Base-by-base conservation (phyloP, 2,888 invertebrate genomes). In the Tachina grossa region DNA sequence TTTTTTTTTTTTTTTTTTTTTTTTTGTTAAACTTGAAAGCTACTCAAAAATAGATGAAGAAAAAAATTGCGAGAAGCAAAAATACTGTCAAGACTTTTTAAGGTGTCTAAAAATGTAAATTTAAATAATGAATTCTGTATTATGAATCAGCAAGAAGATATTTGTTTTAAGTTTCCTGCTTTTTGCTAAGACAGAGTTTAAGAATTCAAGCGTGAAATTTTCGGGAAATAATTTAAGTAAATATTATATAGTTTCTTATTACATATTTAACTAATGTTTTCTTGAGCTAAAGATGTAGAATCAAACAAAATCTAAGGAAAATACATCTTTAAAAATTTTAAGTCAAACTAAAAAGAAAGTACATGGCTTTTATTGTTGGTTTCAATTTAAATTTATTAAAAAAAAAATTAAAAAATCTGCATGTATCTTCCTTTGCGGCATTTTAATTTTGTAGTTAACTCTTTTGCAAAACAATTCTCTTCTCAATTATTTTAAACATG, bases 401-500 rank as follows among this genome's bases (percentile, higher is more conserved):
- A 31, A 31, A 31, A 31, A 3, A 31, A 31, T 4, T 3, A 31
- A 4, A 31, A 31, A 31, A 55, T 22, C 22, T 19, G 19, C 13
- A 6, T 6, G 6, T 22, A 16, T n/a, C 16, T 53, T 53, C 10
- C 16, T 53, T 53, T 16, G 8, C 6, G 16, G 8, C 14, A 16
- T 57, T 51, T 16, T 51, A 8, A 22, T 55, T 22, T 55, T 55
- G 22, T 22, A 13, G 4, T 43, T n/a, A 45, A 45, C 45, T 31
- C 16, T 43, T 59, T 72, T 11, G 43, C 47, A 72, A n/a, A 11
- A 61, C 75, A 65, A 65, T 53, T 63, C 45, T 55, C 53, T 31
- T 61, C 39, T 61, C 19, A 69, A 61, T 78, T 51, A 78, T 45
- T 61, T 47, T 3, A 6, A 77, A 63, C 83, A 68, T 84, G 75